Percentiles rank a stretch among this genome's conserved stretches.
Evolutionary conservation across 2,797 vertebrate genomes (phyloP).

Genomic region (Potorous gilbertii): DNA sequence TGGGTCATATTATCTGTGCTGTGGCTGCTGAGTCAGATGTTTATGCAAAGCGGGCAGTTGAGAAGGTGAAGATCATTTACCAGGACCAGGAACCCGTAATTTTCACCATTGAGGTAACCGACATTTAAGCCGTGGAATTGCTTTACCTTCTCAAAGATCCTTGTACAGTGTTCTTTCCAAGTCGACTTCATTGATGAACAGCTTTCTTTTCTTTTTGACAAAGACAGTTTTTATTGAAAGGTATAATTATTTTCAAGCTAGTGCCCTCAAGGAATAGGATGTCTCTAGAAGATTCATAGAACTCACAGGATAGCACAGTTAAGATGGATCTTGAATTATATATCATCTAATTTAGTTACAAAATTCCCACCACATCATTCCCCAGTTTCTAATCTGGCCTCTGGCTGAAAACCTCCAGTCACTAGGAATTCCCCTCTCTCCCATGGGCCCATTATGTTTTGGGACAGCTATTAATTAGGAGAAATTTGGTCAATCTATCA

Average conservation of each 20-base stretch:
- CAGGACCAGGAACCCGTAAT: slow-evolving; percentile 83
- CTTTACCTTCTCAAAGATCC: neutral
- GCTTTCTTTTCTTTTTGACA: slow-evolving; percentile 22
- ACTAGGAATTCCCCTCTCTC: neutral
- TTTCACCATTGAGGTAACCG: slow-evolving; percentile 83
- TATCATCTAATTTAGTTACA: neutral
- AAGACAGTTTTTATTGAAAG: neutral
- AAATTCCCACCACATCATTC: neutral
- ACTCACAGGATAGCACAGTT: neutral
- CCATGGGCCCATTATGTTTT: neutral
- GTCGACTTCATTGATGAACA: neutral
- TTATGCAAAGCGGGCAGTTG: slow-evolving; percentile 82
- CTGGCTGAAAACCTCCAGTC: neutral
- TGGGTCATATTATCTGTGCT: slow-evolving; percentile 86
- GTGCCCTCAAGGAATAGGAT: neutral
- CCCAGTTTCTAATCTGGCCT: neutral
- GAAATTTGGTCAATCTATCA: neutral
- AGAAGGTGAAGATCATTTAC: slow-evolving; percentile 84
- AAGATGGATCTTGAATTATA: neutral
- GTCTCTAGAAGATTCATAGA: slow-evolving; percentile 35
- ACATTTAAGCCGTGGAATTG: neutral
- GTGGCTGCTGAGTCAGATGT: slow-evolving; percentile 82
- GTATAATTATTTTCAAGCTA: neutral
- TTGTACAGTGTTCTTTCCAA: neutral
- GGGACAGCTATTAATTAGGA: neutral